Evolutionary conservation across 1,140 invertebrate species (phyloP).

Genomic region (Pemphigus obesinymphae): DNA sequence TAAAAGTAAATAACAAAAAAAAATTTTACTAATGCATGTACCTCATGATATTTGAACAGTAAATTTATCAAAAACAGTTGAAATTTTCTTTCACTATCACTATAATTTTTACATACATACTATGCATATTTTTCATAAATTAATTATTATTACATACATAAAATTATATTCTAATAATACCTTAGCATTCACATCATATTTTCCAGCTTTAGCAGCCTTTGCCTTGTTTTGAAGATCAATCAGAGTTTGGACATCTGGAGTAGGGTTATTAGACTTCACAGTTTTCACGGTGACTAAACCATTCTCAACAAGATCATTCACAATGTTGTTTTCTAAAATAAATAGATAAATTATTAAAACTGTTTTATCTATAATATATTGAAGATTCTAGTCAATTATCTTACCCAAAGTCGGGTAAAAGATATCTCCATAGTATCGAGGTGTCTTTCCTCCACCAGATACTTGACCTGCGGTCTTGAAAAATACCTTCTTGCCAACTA

Average conservation of each 20-base stretch:
- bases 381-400: background rate
- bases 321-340: conserved; percentile 74
- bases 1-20: conserved; percentile 48
- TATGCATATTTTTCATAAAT: too few species aligned
- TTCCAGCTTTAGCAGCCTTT: conserved; percentile 79
- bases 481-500: conserved; percentile 82
- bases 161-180: background rate
- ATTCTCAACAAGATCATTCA: conserved; percentile 78
- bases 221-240: conserved; percentile 87
- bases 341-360: conserved; percentile 53
- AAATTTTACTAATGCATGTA: background rate
- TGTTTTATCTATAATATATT: conserved; percentile 60
- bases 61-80: too few species aligned
- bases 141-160: too few species aligned
- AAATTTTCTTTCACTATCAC: too few species aligned
- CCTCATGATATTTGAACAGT: background rate
- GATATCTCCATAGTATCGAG: conserved; percentile 22
- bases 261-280: conserved; percentile 63
- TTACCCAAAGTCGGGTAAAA: conserved; percentile 35
- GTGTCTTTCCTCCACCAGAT: conserved; percentile 3
- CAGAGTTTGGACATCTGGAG: conserved; percentile 63
- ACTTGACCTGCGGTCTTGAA: conserved; percentile 55
- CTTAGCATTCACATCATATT: conserved; percentile 60
- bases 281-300: conserved; percentile 80
- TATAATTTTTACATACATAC: too few species aligned